A percentile compares a stretch with the other conserved stretches of the same genome.
phyloP scores from a whole-genome alignment of 2,797 vertebrate genomes.

The Enteromius mattozi region DNA sequence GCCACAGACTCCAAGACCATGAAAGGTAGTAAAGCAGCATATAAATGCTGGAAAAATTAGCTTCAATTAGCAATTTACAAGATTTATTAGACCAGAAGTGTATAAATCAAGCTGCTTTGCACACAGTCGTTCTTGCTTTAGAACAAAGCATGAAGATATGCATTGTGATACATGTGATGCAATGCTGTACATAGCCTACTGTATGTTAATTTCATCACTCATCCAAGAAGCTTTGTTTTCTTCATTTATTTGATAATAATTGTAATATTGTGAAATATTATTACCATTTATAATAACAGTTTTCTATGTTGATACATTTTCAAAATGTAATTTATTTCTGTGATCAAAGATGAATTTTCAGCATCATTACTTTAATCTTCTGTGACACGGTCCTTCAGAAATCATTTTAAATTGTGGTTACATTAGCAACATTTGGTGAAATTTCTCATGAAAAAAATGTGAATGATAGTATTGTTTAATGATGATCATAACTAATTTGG shows the following conservation, averaged over 20 bases:
- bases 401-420: neutral
- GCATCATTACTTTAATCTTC: neutral
- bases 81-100: constrained; percentile 21
- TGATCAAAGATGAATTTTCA: neutral
- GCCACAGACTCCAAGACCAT: constrained; percentile 63
- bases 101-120: neutral
- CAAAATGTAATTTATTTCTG: neutral
- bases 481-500: neutral
- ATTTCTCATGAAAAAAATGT: neutral
- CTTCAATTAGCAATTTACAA: constrained; percentile 56
- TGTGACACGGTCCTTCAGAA: neutral
- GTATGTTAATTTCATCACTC: neutral
- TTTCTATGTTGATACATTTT: neutral
- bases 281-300: neutral
- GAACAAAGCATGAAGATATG: neutral
- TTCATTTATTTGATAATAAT: neutral
- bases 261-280: neutral
- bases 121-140: neutral
- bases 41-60: constrained; percentile 64
- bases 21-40: constrained; percentile 27
- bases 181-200: neutral
- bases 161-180: neutral
- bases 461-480: neutral
- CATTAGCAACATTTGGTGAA: neutral
- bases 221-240: neutral